Conservation (phyloP, 2,888 invertebrate genomes). For the Parnassius mnemosyne region DNA sequence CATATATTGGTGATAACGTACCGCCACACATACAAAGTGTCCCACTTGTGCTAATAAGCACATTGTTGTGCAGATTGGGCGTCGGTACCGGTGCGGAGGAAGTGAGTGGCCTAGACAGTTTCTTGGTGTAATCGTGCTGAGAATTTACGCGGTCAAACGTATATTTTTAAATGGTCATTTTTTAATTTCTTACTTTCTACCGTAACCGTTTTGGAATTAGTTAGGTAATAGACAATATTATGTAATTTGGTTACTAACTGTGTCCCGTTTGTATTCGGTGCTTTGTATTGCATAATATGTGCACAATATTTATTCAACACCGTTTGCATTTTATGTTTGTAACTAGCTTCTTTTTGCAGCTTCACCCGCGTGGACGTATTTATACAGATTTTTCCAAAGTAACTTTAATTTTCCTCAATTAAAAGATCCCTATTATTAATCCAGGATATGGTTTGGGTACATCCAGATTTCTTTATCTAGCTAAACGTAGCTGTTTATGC, state of each 20-base stretch:
- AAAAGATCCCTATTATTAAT: too few species aligned
- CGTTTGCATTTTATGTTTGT: too few species aligned
- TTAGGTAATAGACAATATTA: conserved; percentile 14
- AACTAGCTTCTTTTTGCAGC: too few species aligned
- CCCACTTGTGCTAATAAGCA: conserved; percentile 33
- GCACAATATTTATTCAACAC: too few species aligned
- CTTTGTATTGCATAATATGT: background rate
- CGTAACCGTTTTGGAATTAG: conserved; percentile 10
- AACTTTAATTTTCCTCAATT: too few species aligned
- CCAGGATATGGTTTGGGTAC: too few species aligned
- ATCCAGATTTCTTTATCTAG: too few species aligned
- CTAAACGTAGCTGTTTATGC: too few species aligned
- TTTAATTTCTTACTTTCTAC: conserved; percentile 21
- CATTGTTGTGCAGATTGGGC: conserved; percentile 35
- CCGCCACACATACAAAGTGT: conserved; percentile 23
- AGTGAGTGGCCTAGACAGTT: conserved; percentile 64
- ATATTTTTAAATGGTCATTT: conserved; percentile 24
- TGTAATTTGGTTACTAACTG: conserved; percentile 14
- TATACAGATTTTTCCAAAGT: too few species aligned
- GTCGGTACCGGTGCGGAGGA: conserved; percentile 48
- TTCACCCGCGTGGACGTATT: too few species aligned
- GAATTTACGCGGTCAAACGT: conserved; percentile 46
- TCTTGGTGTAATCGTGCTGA: conserved; percentile 60
- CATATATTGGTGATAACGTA: conserved; percentile 38
- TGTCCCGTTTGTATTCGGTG: background rate